phyloP scores from a whole-genome alignment of 1,140 invertebrate species.

The Heliconius himera region DNA sequence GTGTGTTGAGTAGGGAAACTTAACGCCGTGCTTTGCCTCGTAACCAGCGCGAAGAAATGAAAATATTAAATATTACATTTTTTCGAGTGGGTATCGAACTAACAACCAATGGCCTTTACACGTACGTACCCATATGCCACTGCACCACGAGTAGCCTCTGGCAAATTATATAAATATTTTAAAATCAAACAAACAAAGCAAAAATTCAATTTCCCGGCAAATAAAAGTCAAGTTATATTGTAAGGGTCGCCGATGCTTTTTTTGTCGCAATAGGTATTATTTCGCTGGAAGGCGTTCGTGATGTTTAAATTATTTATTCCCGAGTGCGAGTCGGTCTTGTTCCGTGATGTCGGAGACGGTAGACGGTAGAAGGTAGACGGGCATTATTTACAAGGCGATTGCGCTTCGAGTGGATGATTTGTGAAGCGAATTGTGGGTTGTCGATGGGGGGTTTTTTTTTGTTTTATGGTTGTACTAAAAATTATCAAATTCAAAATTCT shows the following conservation, averaged over 20 bases:
- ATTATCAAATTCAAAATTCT: no score
- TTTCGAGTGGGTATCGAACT: no score
- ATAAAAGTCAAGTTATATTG: background rate
- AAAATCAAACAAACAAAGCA: background rate
- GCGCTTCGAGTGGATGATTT: background rate
- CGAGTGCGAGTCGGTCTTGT: background rate
- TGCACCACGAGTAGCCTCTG: no score
- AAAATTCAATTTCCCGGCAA: background rate
- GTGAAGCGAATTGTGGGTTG: background rate
- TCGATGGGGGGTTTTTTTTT: background rate
- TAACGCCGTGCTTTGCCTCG: no score
- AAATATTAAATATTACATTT: no score
- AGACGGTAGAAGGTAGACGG: background rate
- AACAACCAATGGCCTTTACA: no score
- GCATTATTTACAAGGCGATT: background rate
- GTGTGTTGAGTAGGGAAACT: no score
- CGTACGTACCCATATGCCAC: no score
- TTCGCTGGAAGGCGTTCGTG: background rate
- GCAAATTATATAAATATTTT: background rate
- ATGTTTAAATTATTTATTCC: constrained; percentile 2
- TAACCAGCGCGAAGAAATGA: no score
- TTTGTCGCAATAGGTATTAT: background rate
- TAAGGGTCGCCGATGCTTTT: background rate
- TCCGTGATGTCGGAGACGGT: no score
- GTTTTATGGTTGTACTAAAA: background rate